Conservation (phyloP, 1,140 invertebrate genomes). For the Bradysia coprophila region DNA sequence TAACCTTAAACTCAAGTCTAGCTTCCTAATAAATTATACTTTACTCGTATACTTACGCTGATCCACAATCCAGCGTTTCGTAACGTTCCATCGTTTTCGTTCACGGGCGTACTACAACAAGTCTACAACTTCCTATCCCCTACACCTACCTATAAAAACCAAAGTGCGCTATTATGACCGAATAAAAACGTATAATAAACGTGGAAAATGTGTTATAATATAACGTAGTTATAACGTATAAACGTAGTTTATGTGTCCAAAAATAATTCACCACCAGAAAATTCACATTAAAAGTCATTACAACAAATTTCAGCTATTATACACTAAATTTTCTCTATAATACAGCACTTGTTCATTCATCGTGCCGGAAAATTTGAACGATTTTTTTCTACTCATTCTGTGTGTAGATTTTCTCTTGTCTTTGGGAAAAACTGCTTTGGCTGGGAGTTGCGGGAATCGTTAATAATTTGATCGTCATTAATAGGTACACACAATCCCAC, state of each 20-base stretch:
- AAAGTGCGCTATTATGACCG: neutral
- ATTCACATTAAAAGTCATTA: neutral
- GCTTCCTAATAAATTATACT: neutral
- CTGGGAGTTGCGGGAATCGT: too few species aligned
- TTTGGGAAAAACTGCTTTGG: neutral
- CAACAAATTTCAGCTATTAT: neutral
- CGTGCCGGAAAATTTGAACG: neutral
- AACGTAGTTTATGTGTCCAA: neutral
- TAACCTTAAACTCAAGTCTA: neutral
- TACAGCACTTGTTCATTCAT: neutral
- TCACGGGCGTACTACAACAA: too few species aligned
- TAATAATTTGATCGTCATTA: too few species aligned
- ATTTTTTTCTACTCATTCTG: neutral
- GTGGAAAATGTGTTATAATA: too few species aligned
- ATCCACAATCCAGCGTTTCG: too few species aligned
- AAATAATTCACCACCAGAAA: neutral
- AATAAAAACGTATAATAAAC: too few species aligned
- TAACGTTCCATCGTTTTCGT: too few species aligned
- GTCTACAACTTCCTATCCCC: too few species aligned
- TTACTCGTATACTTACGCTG: neutral
- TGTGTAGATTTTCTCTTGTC: neutral
- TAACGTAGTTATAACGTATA: too few species aligned
- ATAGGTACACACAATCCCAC: too few species aligned
- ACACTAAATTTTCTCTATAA: neutral
- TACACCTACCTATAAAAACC: neutral